Base-by-base conservation (phyloP, 2,888 invertebrate genomes). In the Thyatira batis region DNA sequence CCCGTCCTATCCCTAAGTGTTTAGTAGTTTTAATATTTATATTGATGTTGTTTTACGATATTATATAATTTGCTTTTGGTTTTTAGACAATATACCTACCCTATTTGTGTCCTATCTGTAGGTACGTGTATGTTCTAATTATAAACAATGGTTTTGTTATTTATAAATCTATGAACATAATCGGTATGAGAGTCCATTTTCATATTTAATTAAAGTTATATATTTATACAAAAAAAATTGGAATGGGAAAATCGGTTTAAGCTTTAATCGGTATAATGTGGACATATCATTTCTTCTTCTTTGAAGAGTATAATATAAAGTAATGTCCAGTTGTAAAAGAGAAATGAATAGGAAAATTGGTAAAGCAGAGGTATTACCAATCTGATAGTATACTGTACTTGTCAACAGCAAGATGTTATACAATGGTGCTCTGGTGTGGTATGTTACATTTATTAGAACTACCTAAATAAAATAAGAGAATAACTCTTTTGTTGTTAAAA, bases 361-460 rank as follows among this genome's bases (percentile, higher is more conserved):
- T 39, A 39, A 39, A 13, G 60, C 69, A 69, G 64, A 69, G 71
- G 73, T 75, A 72, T 80, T 78, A 78, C 69, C 74, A 78, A 76
- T 73, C 63, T 74, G 68, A 71, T 76, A 70, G 69, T 75, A 73
- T 49, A 33, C 30, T 23, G 30, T 46, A 13, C 39, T 17, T 25
- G 11, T 69, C 8, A 6, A 69, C 78, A 83, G 78, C 78, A 71
- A 71, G 66, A 62, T 73, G 78, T 76, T 82, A 80, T 81, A 76
- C 78, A 73, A 72, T 76, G 79, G 81, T 80, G 79, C 87, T 87
- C 84, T 87, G 84, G 85, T 87, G 85, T 82, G 80, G 76, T 84
- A 81, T 83, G 74, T 80, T 81, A 73, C 78, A 82, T 73, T 78
- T 68, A 78, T 72, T 77, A 73, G 73, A 54, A 69, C 68, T 74